Evolutionary conservation across 2,113 vertebrate species (phyloP).

Genomic region (Tapirus terrestris): DNA sequence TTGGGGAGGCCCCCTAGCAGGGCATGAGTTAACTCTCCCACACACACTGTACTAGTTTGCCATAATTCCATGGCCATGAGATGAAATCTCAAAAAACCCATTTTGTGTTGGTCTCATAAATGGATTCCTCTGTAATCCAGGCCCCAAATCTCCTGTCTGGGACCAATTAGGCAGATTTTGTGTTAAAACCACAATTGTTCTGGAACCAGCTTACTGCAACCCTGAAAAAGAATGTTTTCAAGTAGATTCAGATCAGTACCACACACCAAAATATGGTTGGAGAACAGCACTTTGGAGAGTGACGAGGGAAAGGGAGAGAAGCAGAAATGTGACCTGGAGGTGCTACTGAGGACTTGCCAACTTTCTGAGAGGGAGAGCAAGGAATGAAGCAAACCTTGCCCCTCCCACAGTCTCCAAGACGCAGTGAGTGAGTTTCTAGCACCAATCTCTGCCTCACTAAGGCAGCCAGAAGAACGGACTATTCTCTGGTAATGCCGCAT

Average conservation of each 20-base stretch:
- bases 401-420: background rate
- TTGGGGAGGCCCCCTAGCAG: background rate
- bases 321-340: background rate
- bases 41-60: background rate
- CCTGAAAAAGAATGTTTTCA: slow-evolving; percentile 7
- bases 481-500: background rate
- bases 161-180: background rate
- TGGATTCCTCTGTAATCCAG: background rate
- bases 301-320: background rate
- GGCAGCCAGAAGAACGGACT: background rate
- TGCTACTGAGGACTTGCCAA: background rate
- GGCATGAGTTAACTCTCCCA: background rate
- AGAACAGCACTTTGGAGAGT: background rate
- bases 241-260: background rate
- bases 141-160: background rate
- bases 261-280: background rate
- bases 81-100: background rate
- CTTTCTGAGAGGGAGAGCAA: background rate
- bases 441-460: background rate
- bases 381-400: background rate
- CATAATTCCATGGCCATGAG: rapidly evolving
- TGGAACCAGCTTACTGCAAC: background rate
- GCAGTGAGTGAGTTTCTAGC: background rate
- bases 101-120: background rate
- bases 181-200: background rate